Percentiles rank a stretch among this genome's conserved stretches.
These are phyloP conservation scores for Pelecanoides urinatrix DNA, from an alignment of 2,113 vertebrate species.

Conservation along the genomic window DNA sequence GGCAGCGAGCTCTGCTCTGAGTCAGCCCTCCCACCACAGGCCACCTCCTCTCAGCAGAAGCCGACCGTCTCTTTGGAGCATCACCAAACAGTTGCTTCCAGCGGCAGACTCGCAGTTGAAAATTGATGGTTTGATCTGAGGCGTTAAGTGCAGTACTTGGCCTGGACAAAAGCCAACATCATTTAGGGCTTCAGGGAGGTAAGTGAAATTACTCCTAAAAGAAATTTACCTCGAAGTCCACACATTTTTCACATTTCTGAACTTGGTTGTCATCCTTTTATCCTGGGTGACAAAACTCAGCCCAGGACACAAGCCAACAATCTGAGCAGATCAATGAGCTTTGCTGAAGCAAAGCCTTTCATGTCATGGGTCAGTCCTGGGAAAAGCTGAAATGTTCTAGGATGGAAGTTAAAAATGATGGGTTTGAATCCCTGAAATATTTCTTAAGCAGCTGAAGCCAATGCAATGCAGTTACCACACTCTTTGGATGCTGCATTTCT, in stretches of 20 bases:
- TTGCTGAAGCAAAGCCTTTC: not conserved
- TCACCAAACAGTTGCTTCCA: not conserved
- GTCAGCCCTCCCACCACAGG: not conserved
- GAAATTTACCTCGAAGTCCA: not conserved
- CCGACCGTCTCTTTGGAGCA: not conserved
- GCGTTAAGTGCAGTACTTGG: not conserved
- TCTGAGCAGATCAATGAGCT: not conserved
- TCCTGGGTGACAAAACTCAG: not conserved
- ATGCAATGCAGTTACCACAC: not conserved
- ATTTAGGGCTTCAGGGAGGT: not conserved
- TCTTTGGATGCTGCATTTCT: not conserved
- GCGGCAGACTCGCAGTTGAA: not conserved
- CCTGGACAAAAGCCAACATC: not conserved
- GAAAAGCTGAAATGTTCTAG: not conserved
- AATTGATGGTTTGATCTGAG: fast-evolving
- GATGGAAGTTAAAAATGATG: not conserved
- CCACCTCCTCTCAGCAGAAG: not conserved
- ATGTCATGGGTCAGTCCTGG: not conserved
- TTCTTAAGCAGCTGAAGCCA: not conserved
- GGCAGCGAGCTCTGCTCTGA: fast-evolving
- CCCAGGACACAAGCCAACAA: not conserved
- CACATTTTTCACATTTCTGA: not conserved
- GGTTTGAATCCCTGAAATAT: not conserved
- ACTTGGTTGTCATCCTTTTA: not conserved
- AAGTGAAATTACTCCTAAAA: not conserved